Evolutionary conservation across 2,113 vertebrate genomes (phyloP), one percentile per base, ranked within the genome.

Genomic region (Protobothrops flavoviridis): DNA sequence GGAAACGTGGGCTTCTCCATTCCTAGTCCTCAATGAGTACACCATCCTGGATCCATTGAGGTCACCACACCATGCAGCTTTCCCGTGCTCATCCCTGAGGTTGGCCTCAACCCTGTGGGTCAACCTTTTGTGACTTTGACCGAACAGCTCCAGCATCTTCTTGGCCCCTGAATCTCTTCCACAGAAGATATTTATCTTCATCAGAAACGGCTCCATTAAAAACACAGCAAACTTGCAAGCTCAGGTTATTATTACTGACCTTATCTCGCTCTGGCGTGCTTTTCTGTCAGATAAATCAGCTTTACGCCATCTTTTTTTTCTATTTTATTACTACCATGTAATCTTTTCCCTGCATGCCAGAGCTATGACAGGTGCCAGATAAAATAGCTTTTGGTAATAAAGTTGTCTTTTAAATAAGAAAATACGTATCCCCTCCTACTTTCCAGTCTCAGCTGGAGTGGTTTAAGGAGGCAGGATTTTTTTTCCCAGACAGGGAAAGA

Each of bases 241-340:
- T 87, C 56, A 87, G 56, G 29, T 87, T 92, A 92, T 92, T 92
- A 29, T 92, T 92, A 29, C 91, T 87, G 91, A 87, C 85, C 45
- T 88, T 92, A 92, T 92, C 91, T 64, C 39, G 56, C 29, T 5
- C 4, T 2, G 2, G 29, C 1, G 24, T 92, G 43, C 15, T 61
- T 50, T n/a, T 52, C 56, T 39, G n/a, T 92, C 56, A 87, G 56
- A 33, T 87, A 61, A 50, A 87, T 64, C 21, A 15, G 57, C 85
- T 92, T n/a, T 8, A 50, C 24, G 50, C 64, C 24, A 50, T 48
- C 57, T 91, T 91, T 59, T 85, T 90, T 64, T 85, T 43, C 29
- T 33, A 56, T 50, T 50, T 50, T 50, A 53, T 61, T 69, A 69
- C n/a, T n/a, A 13, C 29, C 13, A 33, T 33, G 85, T 45, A 52